Percentiles rank a stretch among this genome's conserved stretches.
Conservation (phyloP, 2,113 vertebrate species). For the Tautogolabrus adspersus region DNA sequence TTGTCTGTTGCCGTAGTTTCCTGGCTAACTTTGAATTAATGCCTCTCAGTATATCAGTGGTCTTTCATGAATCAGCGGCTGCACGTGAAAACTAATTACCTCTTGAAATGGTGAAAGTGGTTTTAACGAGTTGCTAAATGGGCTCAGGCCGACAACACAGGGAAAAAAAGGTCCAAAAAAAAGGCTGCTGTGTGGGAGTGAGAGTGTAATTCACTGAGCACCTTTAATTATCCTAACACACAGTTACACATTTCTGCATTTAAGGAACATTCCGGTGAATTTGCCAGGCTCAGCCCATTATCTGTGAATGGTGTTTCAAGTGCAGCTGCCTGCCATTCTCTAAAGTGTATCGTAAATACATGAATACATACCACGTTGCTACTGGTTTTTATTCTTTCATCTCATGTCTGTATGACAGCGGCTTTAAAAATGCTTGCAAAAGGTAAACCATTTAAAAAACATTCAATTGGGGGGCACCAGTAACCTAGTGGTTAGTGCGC, state of each 20-base stretch:
- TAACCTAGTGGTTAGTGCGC: no score
- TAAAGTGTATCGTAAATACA: background rate
- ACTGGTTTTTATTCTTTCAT: background rate
- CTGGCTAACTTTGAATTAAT: slow-evolving; percentile 50
- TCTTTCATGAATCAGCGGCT: slow-evolving; percentile 43
- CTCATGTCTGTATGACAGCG: background rate
- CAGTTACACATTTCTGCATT: slow-evolving; percentile 44
- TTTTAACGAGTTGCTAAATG: slow-evolving; percentile 62
- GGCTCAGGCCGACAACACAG: slow-evolving; percentile 52
- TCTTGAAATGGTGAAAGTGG: slow-evolving; percentile 58
- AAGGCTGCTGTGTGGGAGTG: slow-evolving; percentile 55
- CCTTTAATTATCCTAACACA: slow-evolving; percentile 61
- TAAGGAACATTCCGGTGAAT: slow-evolving; percentile 43
- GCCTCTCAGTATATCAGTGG: slow-evolving; percentile 30
- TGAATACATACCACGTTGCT: background rate
- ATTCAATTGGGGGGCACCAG: no score
- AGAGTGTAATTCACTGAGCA: slow-evolving; percentile 53
- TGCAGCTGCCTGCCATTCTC: slow-evolving; percentile 12
- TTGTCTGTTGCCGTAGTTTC: slow-evolving; percentile 9
- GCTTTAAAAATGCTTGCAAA: no score
- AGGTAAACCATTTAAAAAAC: no score
- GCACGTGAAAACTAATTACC: slow-evolving; percentile 54
- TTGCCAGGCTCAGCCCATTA: slow-evolving; percentile 40
- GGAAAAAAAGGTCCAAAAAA: slow-evolving; percentile 48
- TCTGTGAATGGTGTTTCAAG: slow-evolving; percentile 39